Evolutionary conservation across 2,888 invertebrate species (phyloP).

Genomic region (Acanthosoma haemorrhoidale): DNA sequence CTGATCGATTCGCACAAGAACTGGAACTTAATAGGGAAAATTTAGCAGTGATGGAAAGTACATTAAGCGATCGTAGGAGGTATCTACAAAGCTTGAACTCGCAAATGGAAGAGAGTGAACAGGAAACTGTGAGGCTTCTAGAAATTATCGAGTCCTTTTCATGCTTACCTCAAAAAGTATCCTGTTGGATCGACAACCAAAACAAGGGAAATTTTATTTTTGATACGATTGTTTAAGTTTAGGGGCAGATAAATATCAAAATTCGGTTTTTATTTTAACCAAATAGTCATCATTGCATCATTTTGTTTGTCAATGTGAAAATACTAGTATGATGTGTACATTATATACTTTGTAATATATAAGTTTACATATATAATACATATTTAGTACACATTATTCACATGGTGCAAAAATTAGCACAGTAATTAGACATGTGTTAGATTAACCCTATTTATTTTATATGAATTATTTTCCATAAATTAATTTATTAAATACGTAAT

Average conservation of each 20-base stretch:
- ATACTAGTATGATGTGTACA: too few species aligned
- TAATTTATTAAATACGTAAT: neutral
- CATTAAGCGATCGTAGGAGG: constrained; percentile 43
- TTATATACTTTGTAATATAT: too few species aligned
- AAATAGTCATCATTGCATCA: too few species aligned
- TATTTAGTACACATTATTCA: too few species aligned
- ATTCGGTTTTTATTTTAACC: too few species aligned
- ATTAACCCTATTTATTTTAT: neutral
- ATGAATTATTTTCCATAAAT: neutral
- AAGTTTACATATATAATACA: too few species aligned
- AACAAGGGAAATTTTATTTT: neutral
- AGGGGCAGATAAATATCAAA: too few species aligned
- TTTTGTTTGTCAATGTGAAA: too few species aligned
- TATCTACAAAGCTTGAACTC: constrained; percentile 42
- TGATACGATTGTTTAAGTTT: neutral
- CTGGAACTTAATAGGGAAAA: constrained; percentile 43
- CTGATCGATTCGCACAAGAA: constrained; percentile 42
- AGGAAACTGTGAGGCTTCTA: constrained; percentile 37
- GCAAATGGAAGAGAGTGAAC: constrained; percentile 44
- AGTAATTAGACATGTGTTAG: too few species aligned
- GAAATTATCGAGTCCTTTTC: constrained; percentile 17
- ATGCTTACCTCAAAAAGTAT: neutral
- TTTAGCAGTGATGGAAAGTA: constrained; percentile 43
- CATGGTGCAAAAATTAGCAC: too few species aligned
- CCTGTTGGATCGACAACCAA: neutral